Percentiles rank a stretch among this genome's conserved stretches.
These are phyloP conservation scores for Mola mola DNA, from an alignment of 2,113 vertebrate species.

Conservation along the genomic window DNA sequence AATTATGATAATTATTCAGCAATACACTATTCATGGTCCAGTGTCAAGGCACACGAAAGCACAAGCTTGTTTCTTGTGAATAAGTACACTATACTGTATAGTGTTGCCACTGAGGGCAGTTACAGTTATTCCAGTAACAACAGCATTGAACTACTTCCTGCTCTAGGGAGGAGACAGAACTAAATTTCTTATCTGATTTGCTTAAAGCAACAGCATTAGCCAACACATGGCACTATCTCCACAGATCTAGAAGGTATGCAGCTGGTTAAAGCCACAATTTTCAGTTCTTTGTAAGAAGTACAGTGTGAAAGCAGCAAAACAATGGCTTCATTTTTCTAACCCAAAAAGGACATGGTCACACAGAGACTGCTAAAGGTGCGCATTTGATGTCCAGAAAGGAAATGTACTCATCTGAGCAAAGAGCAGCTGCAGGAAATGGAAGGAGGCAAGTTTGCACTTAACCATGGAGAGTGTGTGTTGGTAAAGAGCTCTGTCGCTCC, in stretches of 20 bases:
- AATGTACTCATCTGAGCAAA: conserved; percentile 32
- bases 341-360: conserved; percentile 47
- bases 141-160: conserved; percentile 51
- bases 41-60: not conserved
- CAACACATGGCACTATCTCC: conserved; percentile 3
- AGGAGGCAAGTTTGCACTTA: conserved; percentile 45
- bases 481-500: conserved; percentile 48
- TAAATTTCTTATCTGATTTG: conserved; percentile 46
- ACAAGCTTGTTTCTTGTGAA: too few species aligned
- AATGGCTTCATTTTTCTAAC: conserved; percentile 3
- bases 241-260: conserved; percentile 14
- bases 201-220: conserved; percentile 4
- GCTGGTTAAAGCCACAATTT: not conserved
- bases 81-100: conserved; percentile 1
- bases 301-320: not conserved
- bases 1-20: too few species aligned
- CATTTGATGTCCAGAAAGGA: conserved; percentile 33
- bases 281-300: not conserved
- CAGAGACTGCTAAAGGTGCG: conserved; percentile 25
- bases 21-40: too few species aligned
- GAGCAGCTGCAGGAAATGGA: conserved; percentile 34
- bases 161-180: conserved; percentile 26
- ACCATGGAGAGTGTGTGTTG: conserved; percentile 22
- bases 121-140: conserved; percentile 24
- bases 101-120: conserved; percentile 13